Evolutionary conservation across 1,140 invertebrate genomes (phyloP), one percentile per base, ranked within the genome.

Genomic region (Steinernema feltiae): DNA sequence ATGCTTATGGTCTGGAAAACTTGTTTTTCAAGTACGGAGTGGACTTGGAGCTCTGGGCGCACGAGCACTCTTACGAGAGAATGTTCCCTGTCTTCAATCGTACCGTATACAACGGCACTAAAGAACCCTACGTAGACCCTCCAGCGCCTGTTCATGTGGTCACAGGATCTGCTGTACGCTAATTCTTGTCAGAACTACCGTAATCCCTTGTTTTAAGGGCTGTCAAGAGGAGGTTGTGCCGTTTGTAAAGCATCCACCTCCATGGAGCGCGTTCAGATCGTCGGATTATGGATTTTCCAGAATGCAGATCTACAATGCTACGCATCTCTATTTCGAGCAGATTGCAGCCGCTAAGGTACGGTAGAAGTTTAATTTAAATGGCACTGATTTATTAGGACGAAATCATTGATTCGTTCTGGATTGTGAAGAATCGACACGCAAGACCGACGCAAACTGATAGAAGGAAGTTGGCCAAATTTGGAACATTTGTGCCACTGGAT

Each of bases 1-100:
- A 74, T 31, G 72, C 53, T 15, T 82, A 78, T 82, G 89, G 90
- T 0, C 86, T 98, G 69, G 96, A 98, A 88, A 89, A 93, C 41
- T 85, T 98, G 1, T 92, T 98, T 83, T 91, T 91, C 81, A 89
- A 93, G 70, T 91, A 93, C 85, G 93, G 93, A 69, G 96, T 98
- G n/a, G 96, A 98, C 88, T 87, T 97, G 70, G 91, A 92, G 85
- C 89, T 98, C n/a, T 96, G 94, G 93, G 95, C 93, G 0, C 95
- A 98, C 87, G 94, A 98, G 86, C 95, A 98, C 88, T 92, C 92
- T 17, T 98, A 98, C 86, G 94, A 98, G 88, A 88, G 96, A 41
- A 88, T 95, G 72, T 97, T 92, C 91, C 95, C 96, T 0, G 90
- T 97, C 70, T 98, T 94, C 87, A 91, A 98, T 85, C 90, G 91